phyloP scores from a whole-genome alignment of 2,113 vertebrate species.

The Macrotus californicus region DNA sequence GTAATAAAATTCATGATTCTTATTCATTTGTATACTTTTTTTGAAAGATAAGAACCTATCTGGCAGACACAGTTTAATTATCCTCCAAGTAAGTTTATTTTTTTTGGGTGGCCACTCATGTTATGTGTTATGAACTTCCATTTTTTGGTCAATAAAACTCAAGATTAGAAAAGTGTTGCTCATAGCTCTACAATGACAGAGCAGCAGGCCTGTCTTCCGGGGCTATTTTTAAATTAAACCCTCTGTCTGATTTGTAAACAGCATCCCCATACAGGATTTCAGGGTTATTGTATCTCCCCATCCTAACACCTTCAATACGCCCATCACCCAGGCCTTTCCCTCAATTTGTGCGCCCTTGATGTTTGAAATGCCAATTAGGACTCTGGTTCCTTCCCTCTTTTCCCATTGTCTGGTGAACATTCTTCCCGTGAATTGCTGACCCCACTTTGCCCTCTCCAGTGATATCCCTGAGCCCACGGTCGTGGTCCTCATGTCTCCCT shows the following conservation, averaged over 20 bases:
- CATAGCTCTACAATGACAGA: neutral
- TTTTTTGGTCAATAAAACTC: neutral
- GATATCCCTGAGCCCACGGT: neutral
- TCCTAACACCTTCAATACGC: neutral
- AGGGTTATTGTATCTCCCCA: neutral
- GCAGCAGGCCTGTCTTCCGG: neutral
- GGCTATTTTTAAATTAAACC: neutral
- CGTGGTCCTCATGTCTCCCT: neutral
- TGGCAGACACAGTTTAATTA: neutral
- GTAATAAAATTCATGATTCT: neutral
- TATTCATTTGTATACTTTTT: neutral
- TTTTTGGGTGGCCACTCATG: neutral
- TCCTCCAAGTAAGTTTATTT: neutral
- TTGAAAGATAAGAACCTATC: neutral
- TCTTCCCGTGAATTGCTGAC: neutral
- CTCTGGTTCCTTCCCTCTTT: neutral
- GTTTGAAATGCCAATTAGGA: neutral
- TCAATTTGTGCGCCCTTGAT: neutral
- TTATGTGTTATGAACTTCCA: neutral
- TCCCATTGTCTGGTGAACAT: neutral
- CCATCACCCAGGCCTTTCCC: neutral
- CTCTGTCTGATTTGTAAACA: neutral
- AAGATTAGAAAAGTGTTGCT: neutral
- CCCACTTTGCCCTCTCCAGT: neutral
- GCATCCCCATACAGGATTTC: neutral